Percentiles rank a stretch among this genome's conserved stretches.
Evolutionary conservation across 1,140 invertebrate genomes (phyloP).

Genomic region (Holcopasites calliopsidis): DNA sequence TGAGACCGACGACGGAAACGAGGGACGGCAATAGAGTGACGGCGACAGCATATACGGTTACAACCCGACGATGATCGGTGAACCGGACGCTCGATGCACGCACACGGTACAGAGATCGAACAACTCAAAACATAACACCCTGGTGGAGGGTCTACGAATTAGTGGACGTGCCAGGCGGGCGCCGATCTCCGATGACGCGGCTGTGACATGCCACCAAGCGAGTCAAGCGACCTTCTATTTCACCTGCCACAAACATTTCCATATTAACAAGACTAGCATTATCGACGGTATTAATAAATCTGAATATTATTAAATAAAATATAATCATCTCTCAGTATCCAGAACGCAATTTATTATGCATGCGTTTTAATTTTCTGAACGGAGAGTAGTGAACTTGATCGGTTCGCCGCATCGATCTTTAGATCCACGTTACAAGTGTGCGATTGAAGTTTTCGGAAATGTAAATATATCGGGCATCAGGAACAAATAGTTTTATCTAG

Average conservation of each 20-base stretch:
- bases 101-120: conserved; percentile 37
- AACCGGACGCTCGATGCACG: conserved; percentile 45
- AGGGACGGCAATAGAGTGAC: conserved; percentile 45
- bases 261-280: neutral
- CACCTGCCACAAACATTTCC: neutral
- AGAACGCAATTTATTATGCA: neutral
- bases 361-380: neutral
- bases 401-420: neutral
- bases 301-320: neutral
- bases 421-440: conserved; percentile 20
- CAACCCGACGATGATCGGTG: conserved; percentile 26
- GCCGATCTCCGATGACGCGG: conserved; percentile 69
- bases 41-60: conserved; percentile 29
- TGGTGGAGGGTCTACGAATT: conserved; percentile 41
- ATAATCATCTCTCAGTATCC: neutral
- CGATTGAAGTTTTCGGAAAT: neutral
- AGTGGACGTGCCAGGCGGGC: conserved; percentile 63
- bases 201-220: conserved; percentile 61
- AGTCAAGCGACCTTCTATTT: conserved; percentile 36
- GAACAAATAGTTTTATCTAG: neutral
- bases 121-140: conserved; percentile 54
- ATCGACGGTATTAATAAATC: conserved; percentile 31
- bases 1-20: conserved; percentile 38
- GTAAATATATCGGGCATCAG: neutral
- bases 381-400: conserved; percentile 16